A percentile compares a stretch with the other conserved stretches of the same genome.
These are phyloP conservation scores for Mellivora capensis DNA, from an alignment of 2,113 vertebrate species.

Conservation along the genomic window DNA sequence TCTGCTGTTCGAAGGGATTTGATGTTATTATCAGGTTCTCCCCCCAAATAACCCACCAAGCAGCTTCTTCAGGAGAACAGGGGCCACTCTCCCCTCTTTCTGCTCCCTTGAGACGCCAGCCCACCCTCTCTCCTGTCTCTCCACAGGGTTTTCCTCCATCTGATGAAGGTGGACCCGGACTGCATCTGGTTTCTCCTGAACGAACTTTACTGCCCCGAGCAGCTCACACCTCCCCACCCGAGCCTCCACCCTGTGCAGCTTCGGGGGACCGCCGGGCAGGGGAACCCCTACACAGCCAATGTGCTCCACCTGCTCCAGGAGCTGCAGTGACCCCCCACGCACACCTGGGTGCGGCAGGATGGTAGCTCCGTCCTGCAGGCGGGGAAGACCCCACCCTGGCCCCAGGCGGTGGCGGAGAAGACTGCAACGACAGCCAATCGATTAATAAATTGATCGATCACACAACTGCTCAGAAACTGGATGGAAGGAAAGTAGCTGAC, in stretches of 20 bases:
- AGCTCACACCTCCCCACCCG: slow-evolving; percentile 81
- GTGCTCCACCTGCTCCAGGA: slow-evolving; percentile 85
- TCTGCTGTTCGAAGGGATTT: neutral
- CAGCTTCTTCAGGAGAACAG: neutral
- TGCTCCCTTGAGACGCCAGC: neutral
- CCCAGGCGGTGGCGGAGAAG: neutral
- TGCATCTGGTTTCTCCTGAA: slow-evolving; percentile 89
- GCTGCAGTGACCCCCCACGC: slow-evolving; percentile 50
- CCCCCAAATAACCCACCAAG: neutral
- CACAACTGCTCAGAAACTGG: slow-evolving; percentile 66
- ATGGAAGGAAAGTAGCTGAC: slow-evolving; percentile 61
- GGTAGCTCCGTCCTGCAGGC: neutral
- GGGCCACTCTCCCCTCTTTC: neutral
- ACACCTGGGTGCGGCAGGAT: neutral
- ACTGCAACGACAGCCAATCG: slow-evolving; percentile 3
- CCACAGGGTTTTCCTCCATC: slow-evolving; percentile 88
- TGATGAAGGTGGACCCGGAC: slow-evolving; percentile 90
- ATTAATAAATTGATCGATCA: slow-evolving; percentile 66
- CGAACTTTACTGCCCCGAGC: slow-evolving; percentile 83
- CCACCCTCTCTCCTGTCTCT: slow-evolving; percentile 26
- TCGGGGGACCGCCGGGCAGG: slow-evolving; percentile 67
- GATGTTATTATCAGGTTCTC: neutral
- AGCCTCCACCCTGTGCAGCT: slow-evolving; percentile 84
- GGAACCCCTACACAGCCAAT: slow-evolving; percentile 85
- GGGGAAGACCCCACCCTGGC: neutral